Conservation (phyloP, 2,797 vertebrate species). For the Borostomias antarcticus region DNA sequence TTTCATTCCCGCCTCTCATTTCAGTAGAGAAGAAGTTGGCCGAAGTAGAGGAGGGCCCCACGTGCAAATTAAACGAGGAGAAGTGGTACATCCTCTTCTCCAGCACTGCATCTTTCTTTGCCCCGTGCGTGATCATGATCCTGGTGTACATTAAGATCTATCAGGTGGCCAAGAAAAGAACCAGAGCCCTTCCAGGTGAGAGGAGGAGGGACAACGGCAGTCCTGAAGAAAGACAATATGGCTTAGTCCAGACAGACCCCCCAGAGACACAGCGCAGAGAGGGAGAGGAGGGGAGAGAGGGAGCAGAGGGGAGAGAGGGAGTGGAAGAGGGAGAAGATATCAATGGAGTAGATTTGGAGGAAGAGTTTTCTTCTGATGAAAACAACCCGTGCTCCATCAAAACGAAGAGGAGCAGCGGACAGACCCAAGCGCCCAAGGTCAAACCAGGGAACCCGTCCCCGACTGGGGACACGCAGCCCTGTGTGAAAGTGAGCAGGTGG, state of each 20-base stretch:
- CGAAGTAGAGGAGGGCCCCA: constrained; percentile 64
- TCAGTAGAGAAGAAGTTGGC: constrained; percentile 82
- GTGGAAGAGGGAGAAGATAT: constrained; percentile 54
- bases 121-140: constrained; percentile 93
- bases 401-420: constrained; percentile 67
- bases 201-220: constrained; percentile 76
- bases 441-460: constrained; percentile 78
- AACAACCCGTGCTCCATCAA: constrained; percentile 68
- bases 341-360: constrained; percentile 81
- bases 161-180: constrained; percentile 91
- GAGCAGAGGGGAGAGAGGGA: constrained; percentile 11
- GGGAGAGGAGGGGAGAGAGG: constrained; percentile 4
- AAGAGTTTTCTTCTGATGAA: constrained; percentile 86
- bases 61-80: constrained; percentile 85
- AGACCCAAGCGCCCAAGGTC: constrained; percentile 77
- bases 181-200: constrained; percentile 79
- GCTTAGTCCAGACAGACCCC: constrained; percentile 73
- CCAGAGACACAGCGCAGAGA: constrained; percentile 48
- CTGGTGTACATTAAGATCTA: constrained; percentile 93
- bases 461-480: constrained; percentile 70
- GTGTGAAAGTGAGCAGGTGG: constrained; percentile 78
- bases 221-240: constrained; percentile 26
- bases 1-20: constrained; percentile 92
- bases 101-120: constrained; percentile 90
- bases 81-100: constrained; percentile 94